These are phyloP conservation scores for Zaprionus vittiger DNA, from an alignment of 1,140 invertebrate genomes.

Conservation along the genomic window DNA sequence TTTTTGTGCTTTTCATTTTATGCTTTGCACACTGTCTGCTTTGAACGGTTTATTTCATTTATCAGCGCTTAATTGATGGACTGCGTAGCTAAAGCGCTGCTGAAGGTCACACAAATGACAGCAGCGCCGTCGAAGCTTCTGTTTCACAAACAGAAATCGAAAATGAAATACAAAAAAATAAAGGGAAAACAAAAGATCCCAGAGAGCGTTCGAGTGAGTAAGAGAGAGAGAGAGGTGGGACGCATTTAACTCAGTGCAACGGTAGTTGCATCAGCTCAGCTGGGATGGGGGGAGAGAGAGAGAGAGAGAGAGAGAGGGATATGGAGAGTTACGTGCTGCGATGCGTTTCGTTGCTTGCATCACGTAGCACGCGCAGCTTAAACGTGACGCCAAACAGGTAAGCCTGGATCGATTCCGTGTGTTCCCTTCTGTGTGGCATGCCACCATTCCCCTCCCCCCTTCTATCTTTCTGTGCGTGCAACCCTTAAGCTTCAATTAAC, in stretches of 20 bases:
- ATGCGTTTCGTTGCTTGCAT: constrained; percentile 29
- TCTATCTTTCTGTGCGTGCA: not conserved
- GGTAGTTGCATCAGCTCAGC: constrained; percentile 22
- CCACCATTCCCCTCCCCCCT: constrained; percentile 1
- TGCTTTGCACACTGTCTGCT: constrained; percentile 23
- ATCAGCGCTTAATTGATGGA: constrained; percentile 50
- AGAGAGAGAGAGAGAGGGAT: too few relatives aligned
- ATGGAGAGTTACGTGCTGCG: too few relatives aligned
- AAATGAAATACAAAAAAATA: not conserved
- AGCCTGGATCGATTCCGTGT: constrained; percentile 4
- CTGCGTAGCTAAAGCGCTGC: constrained; percentile 34
- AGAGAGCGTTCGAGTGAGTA: constrained; percentile 11
- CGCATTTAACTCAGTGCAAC: constrained; percentile 5
- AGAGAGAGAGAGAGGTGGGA: too few relatives aligned
- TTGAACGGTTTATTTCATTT: constrained; percentile 50
- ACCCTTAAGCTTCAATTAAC: constrained; percentile 41
- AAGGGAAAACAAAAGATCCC: constrained; percentile 2
- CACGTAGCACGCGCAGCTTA: constrained; percentile 25
- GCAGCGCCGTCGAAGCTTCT: constrained; percentile 28
- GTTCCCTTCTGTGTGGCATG: not conserved
- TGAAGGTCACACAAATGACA: constrained; percentile 56
- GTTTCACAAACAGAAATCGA: constrained; percentile 17
- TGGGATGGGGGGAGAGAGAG: not conserved
- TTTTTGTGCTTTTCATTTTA: constrained; percentile 26
- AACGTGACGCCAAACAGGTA: constrained; percentile 26